phyloP scores from a whole-genome alignment of 2,797 vertebrate genomes.

The Craterocephalus amniculus region DNA sequence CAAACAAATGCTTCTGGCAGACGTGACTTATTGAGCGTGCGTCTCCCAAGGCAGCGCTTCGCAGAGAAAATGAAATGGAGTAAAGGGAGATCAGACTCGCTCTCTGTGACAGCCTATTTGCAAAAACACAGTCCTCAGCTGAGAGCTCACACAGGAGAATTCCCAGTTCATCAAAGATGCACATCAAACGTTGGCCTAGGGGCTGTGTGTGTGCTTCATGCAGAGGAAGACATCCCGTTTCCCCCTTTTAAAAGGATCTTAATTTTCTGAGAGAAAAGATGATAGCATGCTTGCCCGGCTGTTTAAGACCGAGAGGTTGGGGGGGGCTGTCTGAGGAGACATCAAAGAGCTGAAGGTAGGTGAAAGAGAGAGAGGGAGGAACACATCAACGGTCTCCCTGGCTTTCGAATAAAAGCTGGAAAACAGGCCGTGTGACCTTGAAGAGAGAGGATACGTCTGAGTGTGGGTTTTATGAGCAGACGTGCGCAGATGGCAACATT shows the following conservation, averaged over 20 bases:
- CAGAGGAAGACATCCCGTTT: constrained; percentile 60
- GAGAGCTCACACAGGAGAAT: constrained; percentile 64
- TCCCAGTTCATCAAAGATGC: constrained; percentile 77
- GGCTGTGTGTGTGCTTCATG: constrained; percentile 58
- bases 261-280: constrained; percentile 61
- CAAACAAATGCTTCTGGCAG: constrained; percentile 32
- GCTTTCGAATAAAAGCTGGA: constrained; percentile 8
- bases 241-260: constrained; percentile 63
- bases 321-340: constrained; percentile 33
- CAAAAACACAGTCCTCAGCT: constrained; percentile 67
- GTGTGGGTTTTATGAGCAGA: constrained; percentile 9
- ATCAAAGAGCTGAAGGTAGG: constrained; percentile 25
- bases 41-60: constrained; percentile 33
- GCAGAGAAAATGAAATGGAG: constrained; percentile 23
- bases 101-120: constrained; percentile 64
- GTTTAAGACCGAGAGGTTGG: constrained; percentile 43
- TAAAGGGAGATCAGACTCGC: constrained; percentile 52
- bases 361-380: constrained; percentile 14
- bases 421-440: constrained; percentile 55
- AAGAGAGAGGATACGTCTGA: constrained; percentile 43
- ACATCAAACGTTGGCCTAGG: constrained; percentile 71
- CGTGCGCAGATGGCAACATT: constrained; percentile 11
- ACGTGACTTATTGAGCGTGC: constrained; percentile 26
- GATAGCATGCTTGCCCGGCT: constrained; percentile 42
- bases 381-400: neutral